Base-by-base conservation (phyloP, 2,888 invertebrate species). In the Ypsolopha sequella region DNA sequence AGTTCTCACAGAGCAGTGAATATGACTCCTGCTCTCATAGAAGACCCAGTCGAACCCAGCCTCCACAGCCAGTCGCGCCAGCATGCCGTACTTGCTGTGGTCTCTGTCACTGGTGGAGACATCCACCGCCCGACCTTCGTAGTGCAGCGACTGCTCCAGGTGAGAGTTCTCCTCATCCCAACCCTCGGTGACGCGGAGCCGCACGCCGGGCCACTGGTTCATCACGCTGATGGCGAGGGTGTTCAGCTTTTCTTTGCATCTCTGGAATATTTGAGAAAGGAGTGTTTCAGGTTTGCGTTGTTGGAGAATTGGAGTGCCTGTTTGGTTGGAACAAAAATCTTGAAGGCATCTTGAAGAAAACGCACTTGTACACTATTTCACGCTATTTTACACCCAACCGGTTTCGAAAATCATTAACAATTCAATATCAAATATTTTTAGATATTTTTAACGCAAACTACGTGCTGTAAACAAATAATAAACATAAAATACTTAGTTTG, bases 11-110 rank as follows among this genome's bases (percentile, higher is more conserved):
- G 97, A 97, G 84, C 97, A 97, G 85, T 98, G 98, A 66, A 98
- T 97, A 78, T 98, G 96, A 11, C 95, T 93, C 61, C 96, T 90
- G 73, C 95, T 95, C 81, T 97, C 97, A 76, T 97, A 98, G 88
- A 95, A 97, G 56, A 98, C 98, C 97, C 97, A 98, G 88, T 98
- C 98, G 89, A 98, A 98, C 67, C 98, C 98, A 34, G 98, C 97
- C 79, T 98, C 97, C 54, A 97, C 96, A 0, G 98, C 98, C 52
- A 98, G 89, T 55, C 98, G 88, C 46, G 98, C 98, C 68, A 98
- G 88, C 96, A 98, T 96, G 60, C 98, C 98, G 81, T 97, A 95
- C 88, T 98, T 98, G 76, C 95, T 91, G 55, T 94, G 90, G 84
- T 98, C 97, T 52, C 95, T 89, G 88, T 98, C 98, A 60, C 95